A percentile compares a stretch with the other conserved stretches of the same genome.
Conservation (phyloP, 92 coral and sea anemone genomes). For the Parazoanthus atlanticus region DNA sequence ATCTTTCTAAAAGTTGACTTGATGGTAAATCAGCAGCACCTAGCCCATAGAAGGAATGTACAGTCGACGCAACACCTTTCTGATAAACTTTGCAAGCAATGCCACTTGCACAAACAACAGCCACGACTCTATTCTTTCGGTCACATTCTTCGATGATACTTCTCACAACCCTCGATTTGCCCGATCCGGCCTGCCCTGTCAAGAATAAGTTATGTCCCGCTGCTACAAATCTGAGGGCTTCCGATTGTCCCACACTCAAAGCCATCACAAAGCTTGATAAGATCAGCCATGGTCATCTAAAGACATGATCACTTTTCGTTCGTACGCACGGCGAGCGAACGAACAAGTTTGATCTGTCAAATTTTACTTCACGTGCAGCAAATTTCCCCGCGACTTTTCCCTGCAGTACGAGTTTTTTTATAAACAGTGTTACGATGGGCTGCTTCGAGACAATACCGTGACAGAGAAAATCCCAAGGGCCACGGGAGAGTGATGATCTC, state of each 20-base stretch:
- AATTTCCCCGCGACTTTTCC: too few relatives aligned
- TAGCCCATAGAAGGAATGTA: slow-evolving; percentile 49
- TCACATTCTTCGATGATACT: background rate
- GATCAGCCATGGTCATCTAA: too few relatives aligned
- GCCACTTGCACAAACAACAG: slow-evolving; percentile 39
- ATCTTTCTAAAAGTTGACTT: slow-evolving; percentile 1
- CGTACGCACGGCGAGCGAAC: too few relatives aligned
- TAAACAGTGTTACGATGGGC: too few relatives aligned
- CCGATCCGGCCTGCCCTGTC: slow-evolving; percentile 18
- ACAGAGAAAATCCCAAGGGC: too few relatives aligned
- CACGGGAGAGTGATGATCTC: too few relatives aligned
- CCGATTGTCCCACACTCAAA: background rate
- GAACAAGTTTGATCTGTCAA: too few relatives aligned
- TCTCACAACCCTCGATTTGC: background rate
- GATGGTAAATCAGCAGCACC: slow-evolving; percentile 43
- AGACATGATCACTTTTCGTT: too few relatives aligned
- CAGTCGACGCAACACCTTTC: slow-evolving; percentile 42
- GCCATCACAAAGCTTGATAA: background rate
- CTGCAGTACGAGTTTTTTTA: too few relatives aligned
- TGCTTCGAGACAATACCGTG: too few relatives aligned
- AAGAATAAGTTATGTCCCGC: slow-evolving; percentile 15
- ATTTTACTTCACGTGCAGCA: too few relatives aligned
- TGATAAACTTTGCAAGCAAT: slow-evolving; percentile 44
- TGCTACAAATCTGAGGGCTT: slow-evolving; percentile 2
- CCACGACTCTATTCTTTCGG: slow-evolving; percentile 2